phyloP scores from a whole-genome alignment of 30 jellyfish, hydroid and myxozoan species.

The Hydra vulgaris region DNA sequence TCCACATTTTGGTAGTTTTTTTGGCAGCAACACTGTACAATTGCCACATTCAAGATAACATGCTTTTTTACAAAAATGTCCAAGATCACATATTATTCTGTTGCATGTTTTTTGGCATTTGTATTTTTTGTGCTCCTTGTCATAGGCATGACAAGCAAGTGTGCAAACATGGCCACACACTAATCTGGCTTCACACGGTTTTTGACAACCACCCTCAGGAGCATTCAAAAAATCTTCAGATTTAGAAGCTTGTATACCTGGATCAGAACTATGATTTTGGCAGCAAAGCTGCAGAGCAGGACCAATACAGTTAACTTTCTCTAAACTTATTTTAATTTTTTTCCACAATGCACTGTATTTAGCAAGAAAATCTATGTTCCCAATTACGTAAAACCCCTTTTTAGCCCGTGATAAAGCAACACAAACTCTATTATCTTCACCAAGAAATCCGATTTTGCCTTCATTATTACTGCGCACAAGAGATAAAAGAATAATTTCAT shows the following conservation, averaged over 20 bases:
- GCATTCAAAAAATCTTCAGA: conserved; percentile 23
- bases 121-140: too few relatives aligned
- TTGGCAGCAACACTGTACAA: too few relatives aligned
- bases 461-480: conserved; percentile 56
- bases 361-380: conserved; percentile 43
- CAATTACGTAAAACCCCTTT: conserved; percentile 59
- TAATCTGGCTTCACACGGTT: too few relatives aligned
- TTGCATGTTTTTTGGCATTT: too few relatives aligned
- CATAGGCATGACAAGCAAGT: too few relatives aligned
- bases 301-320: conserved; percentile 10
- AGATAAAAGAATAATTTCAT: conserved; percentile 55
- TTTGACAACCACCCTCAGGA: too few relatives aligned
- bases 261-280: conserved; percentile 45
- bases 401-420: conserved; percentile 70
- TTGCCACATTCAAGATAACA: too few relatives aligned
- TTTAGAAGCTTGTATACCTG: conserved; percentile 10
- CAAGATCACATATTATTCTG: too few relatives aligned
- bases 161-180: too few relatives aligned
- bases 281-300: conserved; percentile 25
- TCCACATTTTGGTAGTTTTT: too few relatives aligned
- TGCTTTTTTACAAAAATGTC: too few relatives aligned
- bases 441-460: conserved; percentile 47
- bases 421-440: conserved; percentile 50
- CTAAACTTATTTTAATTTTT: conserved; percentile 20
- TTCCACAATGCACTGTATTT: conserved; percentile 37